phyloP scores from a whole-genome alignment of 2,797 vertebrate genomes.

The Anableps anableps region DNA sequence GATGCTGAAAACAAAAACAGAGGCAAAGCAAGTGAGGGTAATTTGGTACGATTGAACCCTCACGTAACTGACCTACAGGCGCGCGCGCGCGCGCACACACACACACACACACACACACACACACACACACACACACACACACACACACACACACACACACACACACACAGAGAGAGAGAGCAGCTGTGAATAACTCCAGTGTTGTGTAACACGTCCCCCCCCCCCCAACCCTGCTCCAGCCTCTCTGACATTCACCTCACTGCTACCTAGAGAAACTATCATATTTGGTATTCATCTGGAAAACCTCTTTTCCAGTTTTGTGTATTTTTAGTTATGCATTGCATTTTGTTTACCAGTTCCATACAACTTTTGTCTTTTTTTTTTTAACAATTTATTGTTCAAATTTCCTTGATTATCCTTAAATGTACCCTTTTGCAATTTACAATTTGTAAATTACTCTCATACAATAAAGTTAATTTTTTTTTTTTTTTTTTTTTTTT shows the following conservation, averaged over 20 bases:
- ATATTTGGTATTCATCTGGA: too few relatives aligned
- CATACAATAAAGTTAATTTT: too few relatives aligned
- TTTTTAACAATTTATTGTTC: too few relatives aligned
- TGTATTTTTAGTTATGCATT: too few relatives aligned
- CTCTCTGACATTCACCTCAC: constrained; percentile 22
- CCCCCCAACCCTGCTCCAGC: not conserved
- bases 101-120: not conserved
- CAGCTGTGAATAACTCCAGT: constrained; percentile 57
- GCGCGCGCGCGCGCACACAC: not conserved
- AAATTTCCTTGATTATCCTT: too few relatives aligned
- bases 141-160: constrained; percentile 1
- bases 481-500: too few relatives aligned
- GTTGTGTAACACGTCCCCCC: constrained; percentile 56
- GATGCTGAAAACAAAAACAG: constrained; percentile 76
- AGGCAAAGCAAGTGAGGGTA: constrained; percentile 50
- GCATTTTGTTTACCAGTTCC: too few relatives aligned
- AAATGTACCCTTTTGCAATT: too few relatives aligned
- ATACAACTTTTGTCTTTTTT: too few relatives aligned
- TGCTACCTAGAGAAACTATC: too few relatives aligned
- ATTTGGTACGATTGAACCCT: constrained; percentile 44
- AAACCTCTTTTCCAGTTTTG: too few relatives aligned
- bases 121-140: not conserved
- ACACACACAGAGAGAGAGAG: not conserved
- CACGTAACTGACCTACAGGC: constrained; percentile 15
- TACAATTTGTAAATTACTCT: too few relatives aligned